A percentile compares a stretch with the other conserved stretches of the same genome.
Evolutionary conservation across 2,888 invertebrate species (phyloP).

Genomic region (Caradrina kadenii): DNA sequence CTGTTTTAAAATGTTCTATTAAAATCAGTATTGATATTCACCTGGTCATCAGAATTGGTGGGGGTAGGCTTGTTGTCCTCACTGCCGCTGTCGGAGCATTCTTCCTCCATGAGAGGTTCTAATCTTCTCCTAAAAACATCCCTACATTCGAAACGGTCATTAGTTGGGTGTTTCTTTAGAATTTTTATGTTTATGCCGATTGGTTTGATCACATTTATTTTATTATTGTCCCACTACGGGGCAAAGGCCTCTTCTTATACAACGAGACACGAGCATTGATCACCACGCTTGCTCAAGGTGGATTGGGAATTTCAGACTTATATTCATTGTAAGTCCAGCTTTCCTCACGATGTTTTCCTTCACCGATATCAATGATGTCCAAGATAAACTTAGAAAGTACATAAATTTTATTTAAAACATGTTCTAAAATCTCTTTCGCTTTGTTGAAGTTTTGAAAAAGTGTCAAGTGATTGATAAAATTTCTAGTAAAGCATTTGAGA

Average conservation of each 20-base stretch:
- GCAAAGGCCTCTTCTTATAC: too few relatives aligned
- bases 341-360: too few relatives aligned
- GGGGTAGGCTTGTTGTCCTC: constrained; percentile 87
- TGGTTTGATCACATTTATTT: too few relatives aligned
- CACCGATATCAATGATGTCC: too few relatives aligned
- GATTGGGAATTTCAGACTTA: too few relatives aligned
- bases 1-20: constrained; percentile 24
- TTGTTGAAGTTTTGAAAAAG: not conserved
- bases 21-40: constrained; percentile 78
- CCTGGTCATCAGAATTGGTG: constrained; percentile 89
- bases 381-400: too few relatives aligned
- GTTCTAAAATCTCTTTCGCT: too few relatives aligned
- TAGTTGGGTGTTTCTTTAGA: constrained; percentile 24
- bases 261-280: too few relatives aligned
- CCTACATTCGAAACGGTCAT: constrained; percentile 71
- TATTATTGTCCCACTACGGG: too few relatives aligned
- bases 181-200: constrained; percentile 12
- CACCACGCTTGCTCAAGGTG: too few relatives aligned
- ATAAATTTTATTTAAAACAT: not conserved
- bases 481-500: constrained; percentile 16
- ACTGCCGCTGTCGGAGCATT: constrained; percentile 92
- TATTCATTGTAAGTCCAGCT: too few relatives aligned
- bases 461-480: not conserved
- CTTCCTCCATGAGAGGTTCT: constrained; percentile 96
- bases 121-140: constrained; percentile 92